These are phyloP conservation scores for Dinocampus coccinellae DNA, from an alignment of 2,888 invertebrate species.

Conservation along the genomic window DNA sequence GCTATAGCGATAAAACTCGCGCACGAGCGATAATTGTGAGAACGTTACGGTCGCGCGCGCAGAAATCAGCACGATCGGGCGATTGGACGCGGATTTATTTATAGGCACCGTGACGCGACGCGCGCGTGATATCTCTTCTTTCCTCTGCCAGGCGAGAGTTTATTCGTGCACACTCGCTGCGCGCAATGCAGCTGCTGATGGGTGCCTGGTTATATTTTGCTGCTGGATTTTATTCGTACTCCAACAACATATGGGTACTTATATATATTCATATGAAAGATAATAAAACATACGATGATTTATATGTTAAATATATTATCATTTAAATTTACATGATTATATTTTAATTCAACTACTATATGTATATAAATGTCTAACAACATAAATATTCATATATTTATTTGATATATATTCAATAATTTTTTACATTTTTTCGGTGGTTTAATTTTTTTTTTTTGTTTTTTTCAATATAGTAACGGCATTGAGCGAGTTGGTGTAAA, in stretches of 20 bases:
- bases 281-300: not conserved
- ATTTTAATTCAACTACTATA: not conserved
- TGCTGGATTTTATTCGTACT: not conserved
- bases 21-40: conserved; percentile 54
- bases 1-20: conserved; percentile 49
- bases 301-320: conserved; percentile 34
- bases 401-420: conserved; percentile 45
- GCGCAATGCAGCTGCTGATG: conserved; percentile 10
- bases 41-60: conserved; percentile 45
- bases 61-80: conserved; percentile 40
- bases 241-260: not conserved
- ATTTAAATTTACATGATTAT: not conserved
- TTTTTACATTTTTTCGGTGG: conserved; percentile 3
- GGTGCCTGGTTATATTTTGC: not conserved
- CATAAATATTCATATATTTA: conserved; percentile 63
- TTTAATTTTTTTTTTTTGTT: conserved; percentile 51
- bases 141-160: conserved; percentile 1
- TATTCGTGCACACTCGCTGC: not conserved
- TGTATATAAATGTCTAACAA: conserved; percentile 55
- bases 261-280: not conserved
- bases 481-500: conserved; percentile 19
- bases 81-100: conserved; percentile 40
- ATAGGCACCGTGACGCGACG: conserved; percentile 36
- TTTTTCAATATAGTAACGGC: conserved; percentile 49
- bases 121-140: conserved; percentile 8